phyloP scores from a whole-genome alignment of 2,113 vertebrate genomes.

The Atlantisia rogersi region DNA sequence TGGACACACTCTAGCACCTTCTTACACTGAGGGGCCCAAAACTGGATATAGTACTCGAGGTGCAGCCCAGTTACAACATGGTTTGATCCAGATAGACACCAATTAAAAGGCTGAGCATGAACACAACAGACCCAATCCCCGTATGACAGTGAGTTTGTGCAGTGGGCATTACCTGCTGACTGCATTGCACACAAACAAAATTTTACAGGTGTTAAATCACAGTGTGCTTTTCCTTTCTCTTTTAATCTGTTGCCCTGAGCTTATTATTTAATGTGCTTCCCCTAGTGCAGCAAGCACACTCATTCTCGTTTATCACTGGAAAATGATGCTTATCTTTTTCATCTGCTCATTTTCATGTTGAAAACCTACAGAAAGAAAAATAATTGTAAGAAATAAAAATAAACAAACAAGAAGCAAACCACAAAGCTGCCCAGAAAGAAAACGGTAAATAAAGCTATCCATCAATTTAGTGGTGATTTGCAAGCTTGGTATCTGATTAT shows the following conservation, averaged over 20 bases:
- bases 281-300: not conserved
- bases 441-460: slow-evolving; percentile 17
- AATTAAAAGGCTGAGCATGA: not conserved
- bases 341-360: slow-evolving; percentile 7
- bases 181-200: not conserved
- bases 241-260: not conserved
- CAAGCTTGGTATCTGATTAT: slow-evolving; percentile 20
- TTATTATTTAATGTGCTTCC: not conserved
- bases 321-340: not conserved
- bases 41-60: not conserved
- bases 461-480: slow-evolving; percentile 26
- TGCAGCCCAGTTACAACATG: not conserved
- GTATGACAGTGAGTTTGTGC: not conserved
- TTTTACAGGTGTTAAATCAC: not conserved
- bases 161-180: not conserved
- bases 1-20: too few species aligned
- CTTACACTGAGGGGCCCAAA: too few species aligned
- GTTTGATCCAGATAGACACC: not conserved
- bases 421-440: not conserved
- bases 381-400: not conserved
- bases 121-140: not conserved
- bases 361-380: not conserved
- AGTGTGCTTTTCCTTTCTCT: not conserved
- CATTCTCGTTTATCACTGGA: slow-evolving; percentile 3
- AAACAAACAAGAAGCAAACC: not conserved